Evolutionary conservation across 2,797 vertebrate genomes (phyloP).

Genomic region (Sciaenops ocellatus): DNA sequence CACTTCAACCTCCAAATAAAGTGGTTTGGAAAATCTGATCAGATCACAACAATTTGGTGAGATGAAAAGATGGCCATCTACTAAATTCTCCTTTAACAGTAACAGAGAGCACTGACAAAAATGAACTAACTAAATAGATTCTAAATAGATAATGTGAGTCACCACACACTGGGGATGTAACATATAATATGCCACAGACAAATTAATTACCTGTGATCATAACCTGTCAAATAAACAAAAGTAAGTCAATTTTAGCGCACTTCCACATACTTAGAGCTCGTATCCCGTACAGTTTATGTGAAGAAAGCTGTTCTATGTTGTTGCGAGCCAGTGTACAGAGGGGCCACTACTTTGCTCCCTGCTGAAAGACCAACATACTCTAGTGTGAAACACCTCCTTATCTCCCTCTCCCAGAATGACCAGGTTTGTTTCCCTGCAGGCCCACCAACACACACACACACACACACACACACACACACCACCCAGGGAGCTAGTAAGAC

Average conservation of each 20-base stretch:
- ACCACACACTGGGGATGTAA: neutral
- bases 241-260: constrained; percentile 2
- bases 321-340: constrained; percentile 44
- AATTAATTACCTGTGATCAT: constrained; percentile 18
- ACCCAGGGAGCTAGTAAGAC: constrained; percentile 58
- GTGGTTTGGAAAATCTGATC: too few species aligned
- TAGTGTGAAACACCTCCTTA: constrained; percentile 75
- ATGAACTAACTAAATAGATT: constrained; percentile 3
- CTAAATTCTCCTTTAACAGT: neutral
- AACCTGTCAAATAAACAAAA: constrained; percentile 30
- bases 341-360: constrained; percentile 63
- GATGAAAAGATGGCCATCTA: neutral
- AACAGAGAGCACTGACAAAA: constrained; percentile 1
- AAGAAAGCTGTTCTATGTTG: constrained; percentile 60
- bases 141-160: too few species aligned
- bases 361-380: constrained; percentile 72
- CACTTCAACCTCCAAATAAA: too few species aligned
- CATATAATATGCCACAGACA: neutral
- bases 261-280: constrained; percentile 9
- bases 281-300: constrained; percentile 47
- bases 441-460: constrained; percentile 41
- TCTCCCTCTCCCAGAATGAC: constrained; percentile 76
- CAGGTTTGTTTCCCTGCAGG: constrained; percentile 77
- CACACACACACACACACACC: constrained; percentile 49
- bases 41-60: neutral